Percentiles rank a stretch among this genome's conserved stretches.
phyloP scores from a whole-genome alignment of 2,113 vertebrate species.

The Sebastes schlegelii region DNA sequence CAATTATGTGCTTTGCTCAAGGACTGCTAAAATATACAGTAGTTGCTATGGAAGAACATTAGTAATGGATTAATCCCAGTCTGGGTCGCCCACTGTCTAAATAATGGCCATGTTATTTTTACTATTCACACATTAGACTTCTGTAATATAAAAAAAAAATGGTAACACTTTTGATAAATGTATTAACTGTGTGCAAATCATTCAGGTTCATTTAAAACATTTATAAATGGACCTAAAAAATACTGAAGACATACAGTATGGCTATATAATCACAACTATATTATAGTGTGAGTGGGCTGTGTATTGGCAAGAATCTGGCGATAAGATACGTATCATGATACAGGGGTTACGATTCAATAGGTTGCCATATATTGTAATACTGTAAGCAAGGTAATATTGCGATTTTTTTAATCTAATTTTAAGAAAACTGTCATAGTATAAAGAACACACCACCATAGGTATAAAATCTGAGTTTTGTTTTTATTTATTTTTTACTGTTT shows the following conservation, averaged over 20 bases:
- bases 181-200: neutral
- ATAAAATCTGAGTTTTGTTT: too few relatives aligned
- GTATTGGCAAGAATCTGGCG: too few relatives aligned
- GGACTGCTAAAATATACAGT: slow-evolving; percentile 41
- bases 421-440: too few relatives aligned
- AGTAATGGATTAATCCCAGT: slow-evolving; percentile 20
- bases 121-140: neutral
- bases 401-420: too few relatives aligned
- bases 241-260: neutral
- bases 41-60: slow-evolving; percentile 42
- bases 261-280: neutral
- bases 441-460: too few relatives aligned
- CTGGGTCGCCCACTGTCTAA: neutral
- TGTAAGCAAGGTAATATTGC: too few relatives aligned
- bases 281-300: neutral
- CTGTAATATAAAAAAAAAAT: neutral
- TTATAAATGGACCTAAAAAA: neutral
- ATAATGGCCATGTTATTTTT: slow-evolving; percentile 1
- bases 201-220: neutral
- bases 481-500: too few relatives aligned
- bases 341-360: too few relatives aligned
- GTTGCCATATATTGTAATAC: too few relatives aligned
- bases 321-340: too few relatives aligned
- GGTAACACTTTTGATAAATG: too few relatives aligned
- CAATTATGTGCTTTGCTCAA: slow-evolving; percentile 52